Conservation (phyloP, 2,888 invertebrate species). For the Nematopogon swammerdamellus region DNA sequence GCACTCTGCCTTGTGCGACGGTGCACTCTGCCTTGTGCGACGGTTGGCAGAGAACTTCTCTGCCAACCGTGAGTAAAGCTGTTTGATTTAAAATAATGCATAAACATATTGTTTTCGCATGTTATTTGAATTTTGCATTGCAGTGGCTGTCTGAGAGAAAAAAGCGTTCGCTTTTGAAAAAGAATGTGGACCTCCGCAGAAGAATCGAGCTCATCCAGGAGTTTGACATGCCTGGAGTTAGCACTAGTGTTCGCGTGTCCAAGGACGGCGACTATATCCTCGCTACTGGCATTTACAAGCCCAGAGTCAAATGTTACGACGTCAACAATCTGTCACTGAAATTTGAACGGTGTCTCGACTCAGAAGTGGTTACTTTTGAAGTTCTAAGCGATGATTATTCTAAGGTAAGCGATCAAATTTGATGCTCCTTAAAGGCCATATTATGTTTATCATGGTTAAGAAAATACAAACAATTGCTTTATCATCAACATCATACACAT, state of each 20-base stretch:
- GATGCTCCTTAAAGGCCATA: too few relatives aligned
- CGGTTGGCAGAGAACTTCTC: too few relatives aligned
- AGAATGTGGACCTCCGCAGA: constrained; percentile 85
- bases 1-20: too few relatives aligned
- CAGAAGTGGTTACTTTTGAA: constrained; percentile 93
- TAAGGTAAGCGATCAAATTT: constrained; percentile 63
- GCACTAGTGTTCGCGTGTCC: constrained; percentile 79
- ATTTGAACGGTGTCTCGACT: constrained; percentile 96
- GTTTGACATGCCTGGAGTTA: constrained; percentile 97
- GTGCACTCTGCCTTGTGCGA: too few relatives aligned
- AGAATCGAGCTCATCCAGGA: constrained; percentile 97
- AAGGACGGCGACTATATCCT: constrained; percentile 91
- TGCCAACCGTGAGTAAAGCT: too few relatives aligned
- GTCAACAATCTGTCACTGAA: constrained; percentile 93
- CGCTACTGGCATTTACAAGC: constrained; percentile 94
- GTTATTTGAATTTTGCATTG: too few relatives aligned
- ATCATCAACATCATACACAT: too few relatives aligned
- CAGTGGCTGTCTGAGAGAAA: constrained; percentile 88
- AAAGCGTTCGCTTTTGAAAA: constrained; percentile 75
- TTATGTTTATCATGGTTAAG: too few relatives aligned
- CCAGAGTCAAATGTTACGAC: constrained; percentile 93
- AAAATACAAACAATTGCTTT: too few relatives aligned
- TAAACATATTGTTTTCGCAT: too few relatives aligned
- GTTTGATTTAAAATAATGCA: too few relatives aligned
- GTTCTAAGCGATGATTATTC: constrained; percentile 93